Base-by-base conservation (phyloP, 2,113 vertebrate species). In the Nycticorax nycticorax region DNA sequence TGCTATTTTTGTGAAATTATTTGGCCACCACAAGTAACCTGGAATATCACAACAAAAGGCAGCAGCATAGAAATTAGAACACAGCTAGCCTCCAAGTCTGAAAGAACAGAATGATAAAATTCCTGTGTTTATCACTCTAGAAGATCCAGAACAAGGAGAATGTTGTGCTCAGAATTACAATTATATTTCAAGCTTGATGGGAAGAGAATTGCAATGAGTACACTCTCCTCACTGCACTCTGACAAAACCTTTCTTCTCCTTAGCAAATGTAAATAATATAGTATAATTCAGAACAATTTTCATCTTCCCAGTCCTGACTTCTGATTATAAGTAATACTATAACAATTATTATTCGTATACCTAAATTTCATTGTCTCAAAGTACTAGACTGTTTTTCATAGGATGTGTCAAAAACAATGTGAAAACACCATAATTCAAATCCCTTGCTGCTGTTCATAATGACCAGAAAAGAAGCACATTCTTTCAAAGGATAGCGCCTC, bases 341-440 rank as follows among this genome's bases (percentile, higher is more conserved):
- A 32, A 33, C 2, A 62, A 26, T 63, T 79, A 59, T 76, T 84
- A 39, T n/a, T 77, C 23, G 6, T 76, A 89, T 68, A 39, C 7
- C 12, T 63, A 41, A 77, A 94, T 90, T 52, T 68, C 62, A 37
- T 66, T 71, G 35, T 94, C 59, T 74, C 78, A 69, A 82, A 50
- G 3, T 50, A 81, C 19, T 87, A 73, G 17, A 14, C 2, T 89
- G 8, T 27, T 88, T 80, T 93, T 82, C 43, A 81, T 27, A 85
- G 23, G 10, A 86, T 72, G 37, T 93, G 24, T 91, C 41, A 67
- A 63, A 84, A 68, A 7, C 37, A 66, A 32, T 85, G 83, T 72
- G 77, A 97, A 97, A 80, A 47, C 32, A 93, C 27, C 67, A 17
- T 91, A 64, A 82, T 92, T 94, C 80, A 88, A 83, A 69, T 48